Percentiles rank a stretch among this genome's conserved stretches.
Conservation (phyloP, 2,113 vertebrate genomes). For the Dipodomys ordii region DNA sequence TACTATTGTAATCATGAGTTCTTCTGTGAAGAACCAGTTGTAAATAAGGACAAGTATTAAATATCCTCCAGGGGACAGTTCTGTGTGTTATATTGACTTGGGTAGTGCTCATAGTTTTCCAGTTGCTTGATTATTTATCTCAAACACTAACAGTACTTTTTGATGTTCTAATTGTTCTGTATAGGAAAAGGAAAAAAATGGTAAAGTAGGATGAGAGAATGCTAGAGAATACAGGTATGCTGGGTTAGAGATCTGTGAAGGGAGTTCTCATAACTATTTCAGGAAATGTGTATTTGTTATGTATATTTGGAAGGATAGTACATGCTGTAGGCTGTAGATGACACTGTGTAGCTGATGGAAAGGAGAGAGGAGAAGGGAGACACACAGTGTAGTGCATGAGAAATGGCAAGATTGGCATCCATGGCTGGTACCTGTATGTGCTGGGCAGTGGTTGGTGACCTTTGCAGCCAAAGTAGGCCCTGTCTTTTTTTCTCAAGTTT, state of each 20-base stretch:
- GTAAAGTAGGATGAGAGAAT: not conserved
- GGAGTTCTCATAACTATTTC: not conserved
- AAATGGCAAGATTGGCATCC: not conserved
- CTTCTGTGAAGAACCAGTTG: not conserved
- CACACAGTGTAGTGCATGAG: too few relatives aligned
- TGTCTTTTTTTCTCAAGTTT: not conserved
- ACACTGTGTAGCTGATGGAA: not conserved
- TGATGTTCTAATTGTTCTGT: not conserved
- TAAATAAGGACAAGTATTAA: not conserved
- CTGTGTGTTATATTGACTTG: not conserved
- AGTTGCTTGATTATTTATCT: not conserved
- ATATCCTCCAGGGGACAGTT: not conserved
- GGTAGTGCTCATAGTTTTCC: not conserved
- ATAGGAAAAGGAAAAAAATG: not conserved
- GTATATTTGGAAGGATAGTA: not conserved
- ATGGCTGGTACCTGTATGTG: not conserved
- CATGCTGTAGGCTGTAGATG: not conserved
- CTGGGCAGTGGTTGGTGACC: not conserved
- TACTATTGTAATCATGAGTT: not conserved
- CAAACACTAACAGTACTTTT: not conserved
- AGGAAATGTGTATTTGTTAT: not conserved
- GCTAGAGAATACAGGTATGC: not conserved
- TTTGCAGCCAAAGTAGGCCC: not conserved
- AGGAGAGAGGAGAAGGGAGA: not conserved
- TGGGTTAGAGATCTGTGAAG: not conserved